These are phyloP conservation scores for Odontomachus brunneus DNA, from an alignment of 1,140 invertebrate genomes.

Conservation along the genomic window DNA sequence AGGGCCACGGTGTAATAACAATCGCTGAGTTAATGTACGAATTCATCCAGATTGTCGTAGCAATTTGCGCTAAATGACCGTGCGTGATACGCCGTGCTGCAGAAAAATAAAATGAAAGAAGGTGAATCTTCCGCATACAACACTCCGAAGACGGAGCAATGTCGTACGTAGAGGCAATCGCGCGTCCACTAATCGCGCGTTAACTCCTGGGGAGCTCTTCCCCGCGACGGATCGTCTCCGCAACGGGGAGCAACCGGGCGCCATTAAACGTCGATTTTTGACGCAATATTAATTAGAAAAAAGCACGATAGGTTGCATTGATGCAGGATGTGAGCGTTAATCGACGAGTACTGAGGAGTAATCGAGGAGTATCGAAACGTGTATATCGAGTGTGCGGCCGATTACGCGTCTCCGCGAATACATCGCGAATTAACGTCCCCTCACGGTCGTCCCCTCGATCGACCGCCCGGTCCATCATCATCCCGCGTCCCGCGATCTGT, in stretches of 20 bases:
- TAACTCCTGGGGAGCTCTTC: no score
- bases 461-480: conserved; percentile 12
- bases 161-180: background rate
- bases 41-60: background rate
- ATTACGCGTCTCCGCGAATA: conserved; percentile 20
- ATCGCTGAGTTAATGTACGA: background rate
- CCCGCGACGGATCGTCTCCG: no score
- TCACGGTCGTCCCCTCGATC: background rate
- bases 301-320: background rate
- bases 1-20: conserved; percentile 1
- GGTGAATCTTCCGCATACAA: no score
- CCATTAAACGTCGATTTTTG: conserved; percentile 30
- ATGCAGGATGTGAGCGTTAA: conserved; percentile 19
- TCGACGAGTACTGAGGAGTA: background rate
- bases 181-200: background rate
- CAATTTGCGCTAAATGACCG: background rate
- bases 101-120: no score
- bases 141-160: no score
- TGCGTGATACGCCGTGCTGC: no score
- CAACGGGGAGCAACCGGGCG: background rate
- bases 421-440: conserved; percentile 40
- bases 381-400: background rate
- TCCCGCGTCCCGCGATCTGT: conserved; percentile 26
- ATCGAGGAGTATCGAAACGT: conserved; percentile 12
- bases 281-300: conserved; percentile 44